Percentiles rank a stretch among this genome's conserved stretches.
phyloP scores from a whole-genome alignment of 2,888 invertebrate species.

The Papilio elwesi region DNA sequence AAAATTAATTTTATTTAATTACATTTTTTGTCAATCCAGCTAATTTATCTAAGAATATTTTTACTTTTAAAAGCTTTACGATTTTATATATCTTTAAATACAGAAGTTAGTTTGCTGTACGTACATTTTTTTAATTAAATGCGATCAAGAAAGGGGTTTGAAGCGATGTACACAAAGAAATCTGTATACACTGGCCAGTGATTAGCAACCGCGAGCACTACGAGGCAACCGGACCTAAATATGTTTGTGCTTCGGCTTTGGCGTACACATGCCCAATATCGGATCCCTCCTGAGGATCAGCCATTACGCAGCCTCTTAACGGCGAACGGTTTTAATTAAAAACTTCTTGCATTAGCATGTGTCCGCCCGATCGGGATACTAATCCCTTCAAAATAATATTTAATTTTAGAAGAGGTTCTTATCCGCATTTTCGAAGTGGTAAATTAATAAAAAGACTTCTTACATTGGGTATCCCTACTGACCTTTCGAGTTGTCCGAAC shows the following conservation, averaged over 20 bases:
- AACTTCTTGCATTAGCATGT: constrained; percentile 83
- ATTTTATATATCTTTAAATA: neutral
- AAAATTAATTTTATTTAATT: neutral
- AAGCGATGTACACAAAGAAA: constrained; percentile 68
- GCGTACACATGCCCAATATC: constrained; percentile 76
- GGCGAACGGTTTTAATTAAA: constrained; percentile 83
- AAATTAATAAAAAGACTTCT: constrained; percentile 7
- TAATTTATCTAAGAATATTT: too few species aligned
- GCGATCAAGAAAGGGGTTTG: constrained; percentile 69
- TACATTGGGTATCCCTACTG: neutral
- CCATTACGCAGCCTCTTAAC: constrained; percentile 83
- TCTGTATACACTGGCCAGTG: constrained; percentile 66
- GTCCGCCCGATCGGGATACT: constrained; percentile 74
- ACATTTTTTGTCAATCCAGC: neutral
- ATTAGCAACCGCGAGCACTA: constrained; percentile 76
- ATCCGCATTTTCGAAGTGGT: constrained; percentile 30
- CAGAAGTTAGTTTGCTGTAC: constrained; percentile 24
- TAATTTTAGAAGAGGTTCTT: constrained; percentile 60
- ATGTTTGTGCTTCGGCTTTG: constrained; percentile 82
- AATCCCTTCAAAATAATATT: constrained; percentile 79
- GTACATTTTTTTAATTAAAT: constrained; percentile 49
- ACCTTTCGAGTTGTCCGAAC: too few species aligned
- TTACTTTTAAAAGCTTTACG: too few species aligned
- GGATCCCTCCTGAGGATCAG: constrained; percentile 79
- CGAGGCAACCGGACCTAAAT: constrained; percentile 77